Evolutionary conservation across 2,888 invertebrate species (phyloP), one percentile per base, ranked within the genome.

Genomic region (Drosophila mulleri): DNA sequence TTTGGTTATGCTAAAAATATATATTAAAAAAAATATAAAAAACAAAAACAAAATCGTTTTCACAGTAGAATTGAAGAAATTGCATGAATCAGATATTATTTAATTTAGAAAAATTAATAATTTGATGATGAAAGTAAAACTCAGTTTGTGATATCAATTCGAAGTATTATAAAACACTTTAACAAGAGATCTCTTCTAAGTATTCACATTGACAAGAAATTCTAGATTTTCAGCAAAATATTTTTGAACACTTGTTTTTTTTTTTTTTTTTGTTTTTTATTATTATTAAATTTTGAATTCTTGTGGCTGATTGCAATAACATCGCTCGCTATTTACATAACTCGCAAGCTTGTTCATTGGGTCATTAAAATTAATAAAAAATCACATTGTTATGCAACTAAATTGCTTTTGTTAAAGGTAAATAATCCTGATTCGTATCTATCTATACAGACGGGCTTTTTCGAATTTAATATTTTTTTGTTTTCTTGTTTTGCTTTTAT

Each of bases 401-500:
- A 58, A 58, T 47, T 50, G 59, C 59, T 48, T 59, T 59, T 59
- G 39, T 8, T 59, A 16, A 48, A 59, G 59, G 59, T 59, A 59
- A 59, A 59, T 50, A 48, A 59, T 59, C 29, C 16, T 29, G 48
- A 41, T 29, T 48, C 20, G 48, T 39, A 11, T 39, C 14, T 41
- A 50, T 50, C 9, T 39, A 20, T 16, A 11, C 11, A 79, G 67
- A 67, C 82, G 87, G 76, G 79, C 73, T 45, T 58, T 47, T 68
- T 75, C 72, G 82, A 81, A 56, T 73, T 58, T 73, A 60, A 78
- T 67, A 65, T 71, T 67, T 77, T 67, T 67, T 77, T 67, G 26
- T 75, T 63, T 78, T 69, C 37, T 72, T 79, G 83, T 78, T 87
- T 84, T 85, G 72, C 72, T 80, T 75, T 68, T 74, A 54, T 68